phyloP scores from a whole-genome alignment of 2,113 vertebrate species.

The Catagonus wagneri region DNA sequence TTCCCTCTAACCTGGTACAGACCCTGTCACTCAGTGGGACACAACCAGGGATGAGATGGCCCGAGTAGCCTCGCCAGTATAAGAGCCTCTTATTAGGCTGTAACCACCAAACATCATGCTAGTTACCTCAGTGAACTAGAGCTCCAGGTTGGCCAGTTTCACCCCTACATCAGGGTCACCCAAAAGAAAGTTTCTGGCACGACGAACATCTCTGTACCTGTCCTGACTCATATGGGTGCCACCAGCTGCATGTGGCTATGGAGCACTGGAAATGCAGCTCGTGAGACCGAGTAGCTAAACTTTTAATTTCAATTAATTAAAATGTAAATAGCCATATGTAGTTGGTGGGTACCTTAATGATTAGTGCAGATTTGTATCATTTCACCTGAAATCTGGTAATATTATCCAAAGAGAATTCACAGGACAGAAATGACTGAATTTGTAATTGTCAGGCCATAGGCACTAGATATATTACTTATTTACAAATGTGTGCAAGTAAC shows the following conservation, averaged over 20 bases:
- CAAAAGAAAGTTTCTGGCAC: neutral
- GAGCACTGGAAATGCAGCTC: neutral
- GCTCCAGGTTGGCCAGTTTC: neutral
- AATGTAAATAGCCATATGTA: neutral
- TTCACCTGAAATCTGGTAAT: constrained; percentile 30
- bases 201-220: neutral
- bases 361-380: neutral
- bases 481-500: neutral
- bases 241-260: neutral
- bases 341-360: neutral
- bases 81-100: neutral
- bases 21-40: neutral
- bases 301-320: neutral
- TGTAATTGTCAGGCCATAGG: neutral
- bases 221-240: neutral
- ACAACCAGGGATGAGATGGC: neutral
- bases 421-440: neutral
- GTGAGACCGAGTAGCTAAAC: neutral
- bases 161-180: neutral
- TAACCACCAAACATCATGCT: neutral
- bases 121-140: neutral
- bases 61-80: neutral
- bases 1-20: neutral
- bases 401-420: neutral
- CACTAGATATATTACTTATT: constrained; percentile 21